Base-by-base conservation (phyloP, 2,113 vertebrate genomes). In the Neodontobutis hainanensis region DNA sequence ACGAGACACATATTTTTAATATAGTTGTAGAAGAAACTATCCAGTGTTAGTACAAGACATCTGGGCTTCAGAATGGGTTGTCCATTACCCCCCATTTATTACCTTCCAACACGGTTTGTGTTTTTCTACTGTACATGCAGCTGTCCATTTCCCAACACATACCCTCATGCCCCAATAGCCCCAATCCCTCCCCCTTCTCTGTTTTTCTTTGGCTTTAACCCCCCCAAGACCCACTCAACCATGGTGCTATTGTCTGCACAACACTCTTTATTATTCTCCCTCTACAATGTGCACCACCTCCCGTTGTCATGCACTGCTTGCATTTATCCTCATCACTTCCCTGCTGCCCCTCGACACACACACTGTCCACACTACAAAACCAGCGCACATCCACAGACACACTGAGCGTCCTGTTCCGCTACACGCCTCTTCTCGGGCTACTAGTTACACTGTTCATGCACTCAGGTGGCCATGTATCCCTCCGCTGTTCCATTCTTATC, bases 251-350 rank as follows among this genome's bases (percentile, higher is more conserved):
- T 86, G 83, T 86, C 68, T 87, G 75, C 70, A 66, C 62, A 77
- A 65, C 11, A 77, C 76, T 58, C 53, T 49, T 77, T 75, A 70
- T 74, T 82, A 82, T 86, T 83, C 80, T 66, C 53, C 47, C 58
- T 70, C 71, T 79, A 11, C 52, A 36, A 32, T 55, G 52, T 36
- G 78, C 85, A 68, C 74, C 76, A 58, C 59, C 44, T 8, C 68
- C 43, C 49, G 0, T 60, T 71, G 70, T 71, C 70, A 79, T 42
- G 36, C 36, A 3, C 52, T 7, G 19, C 43, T 77, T 70, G 36
- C 76, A 85, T 80, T 78, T 76, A 78, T 85, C 78, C 76, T 86
- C 85, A 82, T 88, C 62, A 66, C 68, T 55, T 76, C 60, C 36
- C 32, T 65, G 77, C 59, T 5, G 10, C 78, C 69, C 77, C 27